Evolutionary conservation across 2,113 vertebrate species (phyloP), one percentile per base, ranked within the genome.

Genomic region (Anoplopoma fimbria): DNA sequence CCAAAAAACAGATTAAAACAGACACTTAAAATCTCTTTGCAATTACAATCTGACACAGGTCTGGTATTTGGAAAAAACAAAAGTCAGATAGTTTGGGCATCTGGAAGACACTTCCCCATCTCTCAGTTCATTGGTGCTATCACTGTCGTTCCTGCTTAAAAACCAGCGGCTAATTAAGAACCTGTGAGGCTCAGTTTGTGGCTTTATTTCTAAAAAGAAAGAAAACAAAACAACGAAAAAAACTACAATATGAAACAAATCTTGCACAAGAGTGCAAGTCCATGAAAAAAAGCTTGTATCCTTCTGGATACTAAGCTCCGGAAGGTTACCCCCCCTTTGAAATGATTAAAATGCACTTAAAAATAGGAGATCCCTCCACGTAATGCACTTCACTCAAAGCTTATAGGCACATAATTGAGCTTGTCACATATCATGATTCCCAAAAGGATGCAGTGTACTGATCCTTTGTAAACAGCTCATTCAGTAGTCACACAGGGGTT

Each of bases 351-450:
- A 93, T 91, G 83, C 93, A 92, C 89, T 92, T 93, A 88, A 90
- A 68, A 92, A 88, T 70, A 58, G 89, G 86, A 91, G 84, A 73
- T 83, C 75, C 42, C 91, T 89, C 90, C 89, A 40, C 83, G 29
- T 84, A 93, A 94, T 93, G 93, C 93, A 93, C 93, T 93, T 93
- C 75, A 87, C 84, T 90, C 85, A 82, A 91, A 84, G 85, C 88
- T 81, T 89, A 84, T 87, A 93, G 93, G 93, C 93, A 93, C 93
- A 87, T 83, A 60, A 79, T 63, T 82, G 80, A 91, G 69, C 88
- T 86, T 9, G 70, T 91, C 85, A 87, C 77, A 67, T 77, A 23
- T 72, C 61, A 45, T 36, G 76, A 77, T 78, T 89, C 87, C 75
- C 34, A 61, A 38, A 9, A 70, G 69, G 73, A 86, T 69, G 68